phyloP scores from a whole-genome alignment of 2,797 vertebrate species.

The Uromys caudimaculatus region DNA sequence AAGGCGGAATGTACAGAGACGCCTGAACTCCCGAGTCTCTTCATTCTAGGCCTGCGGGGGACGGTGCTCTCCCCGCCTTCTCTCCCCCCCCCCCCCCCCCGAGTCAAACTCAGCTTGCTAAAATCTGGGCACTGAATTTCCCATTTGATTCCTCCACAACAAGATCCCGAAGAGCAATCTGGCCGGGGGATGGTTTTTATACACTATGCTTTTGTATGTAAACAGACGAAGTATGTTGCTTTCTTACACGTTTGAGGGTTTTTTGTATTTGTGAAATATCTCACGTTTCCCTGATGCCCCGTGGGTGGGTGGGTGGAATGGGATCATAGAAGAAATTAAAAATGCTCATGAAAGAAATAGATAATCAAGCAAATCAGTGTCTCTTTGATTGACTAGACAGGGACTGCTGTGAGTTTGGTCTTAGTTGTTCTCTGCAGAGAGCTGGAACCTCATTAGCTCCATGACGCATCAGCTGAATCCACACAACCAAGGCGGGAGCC shows the following conservation, averaged over 20 bases:
- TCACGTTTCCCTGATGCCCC: background rate
- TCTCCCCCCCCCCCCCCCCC: background rate
- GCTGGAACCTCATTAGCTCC: constrained; percentile 34
- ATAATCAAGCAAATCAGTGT: background rate
- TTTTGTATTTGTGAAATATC: constrained; percentile 5
- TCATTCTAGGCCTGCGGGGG: constrained; percentile 46
- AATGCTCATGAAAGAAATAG: constrained; percentile 21
- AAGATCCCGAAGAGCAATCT: constrained; percentile 33
- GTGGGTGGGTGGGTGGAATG: background rate
- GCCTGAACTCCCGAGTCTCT: constrained; percentile 54
- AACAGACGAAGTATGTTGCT: background rate
- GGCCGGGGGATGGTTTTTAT: background rate
- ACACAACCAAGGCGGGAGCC: background rate
- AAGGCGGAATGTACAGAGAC: constrained; percentile 72
- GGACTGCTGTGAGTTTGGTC: background rate
- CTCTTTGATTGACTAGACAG: background rate
- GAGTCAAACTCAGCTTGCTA: constrained; percentile 11
- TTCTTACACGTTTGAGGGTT: constrained; percentile 13
- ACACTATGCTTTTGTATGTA: background rate
- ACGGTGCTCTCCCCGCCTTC: background rate
- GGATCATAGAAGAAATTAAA: constrained; percentile 22
- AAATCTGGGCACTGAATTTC: constrained; percentile 50
- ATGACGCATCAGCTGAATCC: background rate
- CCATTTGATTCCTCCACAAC: constrained; percentile 36
- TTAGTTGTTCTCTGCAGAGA: background rate